phyloP scores from a whole-genome alignment of 1,140 invertebrate species.

The Drosophila azteca region DNA sequence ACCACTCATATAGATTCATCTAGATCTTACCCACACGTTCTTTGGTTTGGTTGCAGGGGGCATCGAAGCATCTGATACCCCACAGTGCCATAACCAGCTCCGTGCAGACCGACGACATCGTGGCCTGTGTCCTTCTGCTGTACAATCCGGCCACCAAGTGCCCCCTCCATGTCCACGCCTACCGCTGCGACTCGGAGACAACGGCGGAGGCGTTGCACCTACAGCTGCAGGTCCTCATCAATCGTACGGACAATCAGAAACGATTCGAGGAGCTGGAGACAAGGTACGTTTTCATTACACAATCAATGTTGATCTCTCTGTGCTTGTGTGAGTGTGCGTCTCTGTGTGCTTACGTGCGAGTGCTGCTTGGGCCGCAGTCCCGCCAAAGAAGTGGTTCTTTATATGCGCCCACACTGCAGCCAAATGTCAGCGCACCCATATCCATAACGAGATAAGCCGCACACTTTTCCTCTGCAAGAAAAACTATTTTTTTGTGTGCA shows the following conservation, averaged over 20 bases:
- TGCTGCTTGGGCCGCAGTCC: too few relatives aligned
- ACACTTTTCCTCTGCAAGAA: too few relatives aligned
- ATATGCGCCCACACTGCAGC: slow-evolving; percentile 5
- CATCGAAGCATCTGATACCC: slow-evolving; percentile 97
- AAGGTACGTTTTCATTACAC: slow-evolving; percentile 51
- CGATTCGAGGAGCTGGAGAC: slow-evolving; percentile 92
- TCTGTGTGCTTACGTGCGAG: too few relatives aligned
- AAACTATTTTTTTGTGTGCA: neutral
- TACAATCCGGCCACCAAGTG: slow-evolving; percentile 96
- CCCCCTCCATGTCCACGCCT: slow-evolving; percentile 96
- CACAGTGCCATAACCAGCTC: slow-evolving; percentile 95
- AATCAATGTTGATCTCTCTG: too few relatives aligned
- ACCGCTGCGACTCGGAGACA: slow-evolving; percentile 96
- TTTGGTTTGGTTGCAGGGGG: slow-evolving; percentile 83
- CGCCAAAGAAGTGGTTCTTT: slow-evolving; percentile 4
- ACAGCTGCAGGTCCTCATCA: slow-evolving; percentile 92
- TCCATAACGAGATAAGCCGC: slow-evolving; percentile 1
- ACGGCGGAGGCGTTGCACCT: slow-evolving; percentile 93
- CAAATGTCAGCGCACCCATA: slow-evolving; percentile 23
- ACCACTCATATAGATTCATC: neutral
- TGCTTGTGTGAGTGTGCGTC: too few relatives aligned
- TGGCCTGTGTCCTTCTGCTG: slow-evolving; percentile 94
- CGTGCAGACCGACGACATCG: slow-evolving; percentile 93
- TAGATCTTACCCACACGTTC: neutral
- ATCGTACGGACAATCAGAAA: slow-evolving; percentile 93